These are phyloP conservation scores for Morinoia aosen DNA, from an alignment of 2,888 invertebrate species.

Conservation along the genomic window DNA sequence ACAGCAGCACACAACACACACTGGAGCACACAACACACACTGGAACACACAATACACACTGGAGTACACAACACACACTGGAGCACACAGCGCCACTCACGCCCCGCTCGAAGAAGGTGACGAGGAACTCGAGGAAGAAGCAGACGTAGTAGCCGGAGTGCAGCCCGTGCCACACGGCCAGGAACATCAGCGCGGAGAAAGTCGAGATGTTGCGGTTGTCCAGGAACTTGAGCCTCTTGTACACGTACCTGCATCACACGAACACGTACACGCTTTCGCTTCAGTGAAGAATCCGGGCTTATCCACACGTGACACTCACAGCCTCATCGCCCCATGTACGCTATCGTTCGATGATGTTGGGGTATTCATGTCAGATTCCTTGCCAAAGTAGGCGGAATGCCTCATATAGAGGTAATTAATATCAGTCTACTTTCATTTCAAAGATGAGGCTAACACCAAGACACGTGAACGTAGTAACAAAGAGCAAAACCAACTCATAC, in stretches of 20 bases:
- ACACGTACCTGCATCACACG: constrained; percentile 80
- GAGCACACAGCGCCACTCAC: constrained; percentile 55
- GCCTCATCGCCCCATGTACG: too few relatives aligned
- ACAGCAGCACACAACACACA: neutral
- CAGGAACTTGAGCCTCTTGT: constrained; percentile 92
- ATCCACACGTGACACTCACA: too few relatives aligned
- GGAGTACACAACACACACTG: neutral
- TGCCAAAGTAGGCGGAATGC: too few relatives aligned
- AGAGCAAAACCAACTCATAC: too few relatives aligned
- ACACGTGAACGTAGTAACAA: too few relatives aligned
- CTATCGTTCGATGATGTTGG: too few relatives aligned
- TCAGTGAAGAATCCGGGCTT: neutral
- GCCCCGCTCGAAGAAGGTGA: constrained; percentile 84
- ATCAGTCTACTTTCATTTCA: too few relatives aligned
- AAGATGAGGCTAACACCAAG: too few relatives aligned
- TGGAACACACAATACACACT: neutral
- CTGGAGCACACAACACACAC: neutral
- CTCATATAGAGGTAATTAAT: too few relatives aligned
- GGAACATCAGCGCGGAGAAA: constrained; percentile 83
- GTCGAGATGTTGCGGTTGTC: constrained; percentile 87
- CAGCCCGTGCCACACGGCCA: constrained; percentile 97
- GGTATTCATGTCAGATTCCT: too few relatives aligned
- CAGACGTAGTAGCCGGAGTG: constrained; percentile 94
- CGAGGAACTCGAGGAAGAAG: constrained; percentile 91
- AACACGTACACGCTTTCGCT: neutral